These are phyloP conservation scores for Bufo gargarizans DNA, from an alignment of 2,113 vertebrate genomes.

Conservation along the genomic window DNA sequence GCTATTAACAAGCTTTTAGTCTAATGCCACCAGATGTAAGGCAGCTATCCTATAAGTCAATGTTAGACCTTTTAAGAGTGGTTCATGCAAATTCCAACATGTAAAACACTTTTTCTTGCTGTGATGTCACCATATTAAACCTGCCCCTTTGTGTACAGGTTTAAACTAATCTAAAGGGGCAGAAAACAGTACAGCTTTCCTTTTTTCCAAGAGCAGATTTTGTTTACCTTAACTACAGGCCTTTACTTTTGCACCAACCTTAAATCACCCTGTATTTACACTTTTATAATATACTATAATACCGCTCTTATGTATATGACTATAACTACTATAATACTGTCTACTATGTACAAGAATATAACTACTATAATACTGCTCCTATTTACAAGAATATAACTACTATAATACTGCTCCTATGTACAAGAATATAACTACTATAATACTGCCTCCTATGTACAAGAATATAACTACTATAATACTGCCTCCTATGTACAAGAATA, in stretches of 20 bases:
- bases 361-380: constrained; percentile 14
- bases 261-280: too few species aligned
- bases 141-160: too few species aligned
- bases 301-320: neutral
- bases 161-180: too few species aligned
- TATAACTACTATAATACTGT: constrained; percentile 2
- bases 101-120: too few species aligned
- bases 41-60: too few species aligned
- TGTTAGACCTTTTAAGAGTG: too few species aligned
- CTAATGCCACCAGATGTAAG: too few species aligned
- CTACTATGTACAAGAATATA: neutral
- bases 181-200: too few species aligned
- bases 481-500: neutral
- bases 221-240: neutral
- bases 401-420: neutral
- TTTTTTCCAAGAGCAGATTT: neutral
- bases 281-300: neutral
- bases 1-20: too few species aligned
- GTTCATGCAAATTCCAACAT: too few species aligned
- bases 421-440: constrained; percentile 2
- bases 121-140: too few species aligned
- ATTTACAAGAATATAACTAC: constrained; percentile 7
- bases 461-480: constrained; percentile 9
- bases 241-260: too few species aligned
- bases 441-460: constrained; percentile 1